A percentile compares a stretch with the other conserved stretches of the same genome.
Evolutionary conservation across 2,797 vertebrate genomes (phyloP).

Genomic region (Falco columbarius): DNA sequence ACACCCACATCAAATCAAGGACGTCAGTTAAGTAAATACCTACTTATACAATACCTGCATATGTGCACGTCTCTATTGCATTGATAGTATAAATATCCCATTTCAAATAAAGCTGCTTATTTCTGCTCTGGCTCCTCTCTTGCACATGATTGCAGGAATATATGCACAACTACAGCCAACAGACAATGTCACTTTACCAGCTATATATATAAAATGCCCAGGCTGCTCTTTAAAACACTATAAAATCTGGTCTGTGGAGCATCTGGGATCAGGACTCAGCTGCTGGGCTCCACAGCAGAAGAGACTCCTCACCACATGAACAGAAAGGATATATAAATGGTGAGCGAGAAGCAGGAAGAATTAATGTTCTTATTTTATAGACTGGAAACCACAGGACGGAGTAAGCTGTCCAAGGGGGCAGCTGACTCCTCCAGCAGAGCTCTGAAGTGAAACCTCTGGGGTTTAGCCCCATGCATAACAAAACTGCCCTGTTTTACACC

Average conservation of each 20-base stretch:
- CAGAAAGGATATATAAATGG: background rate
- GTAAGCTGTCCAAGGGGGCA: background rate
- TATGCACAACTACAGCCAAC: background rate
- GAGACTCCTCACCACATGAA: background rate
- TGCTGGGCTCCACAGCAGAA: background rate
- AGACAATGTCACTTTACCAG: background rate
- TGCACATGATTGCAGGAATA: background rate
- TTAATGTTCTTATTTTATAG: background rate
- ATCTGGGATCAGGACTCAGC: background rate
- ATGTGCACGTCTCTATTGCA: background rate
- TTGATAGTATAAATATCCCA: background rate
- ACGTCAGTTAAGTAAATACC: conserved; percentile 1
- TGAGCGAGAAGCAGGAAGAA: background rate
- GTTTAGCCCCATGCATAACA: background rate
- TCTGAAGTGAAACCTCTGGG: background rate
- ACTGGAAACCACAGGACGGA: background rate
- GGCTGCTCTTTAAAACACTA: background rate
- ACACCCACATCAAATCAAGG: background rate
- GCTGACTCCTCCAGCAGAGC: background rate
- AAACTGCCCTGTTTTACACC: background rate
- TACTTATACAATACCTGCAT: background rate
- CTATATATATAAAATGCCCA: background rate
- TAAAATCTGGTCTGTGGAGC: background rate
- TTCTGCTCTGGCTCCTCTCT: background rate
- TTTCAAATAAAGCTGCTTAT: background rate